phyloP scores from a whole-genome alignment of 2,888 invertebrate genomes.

The Protonemura montana region DNA sequence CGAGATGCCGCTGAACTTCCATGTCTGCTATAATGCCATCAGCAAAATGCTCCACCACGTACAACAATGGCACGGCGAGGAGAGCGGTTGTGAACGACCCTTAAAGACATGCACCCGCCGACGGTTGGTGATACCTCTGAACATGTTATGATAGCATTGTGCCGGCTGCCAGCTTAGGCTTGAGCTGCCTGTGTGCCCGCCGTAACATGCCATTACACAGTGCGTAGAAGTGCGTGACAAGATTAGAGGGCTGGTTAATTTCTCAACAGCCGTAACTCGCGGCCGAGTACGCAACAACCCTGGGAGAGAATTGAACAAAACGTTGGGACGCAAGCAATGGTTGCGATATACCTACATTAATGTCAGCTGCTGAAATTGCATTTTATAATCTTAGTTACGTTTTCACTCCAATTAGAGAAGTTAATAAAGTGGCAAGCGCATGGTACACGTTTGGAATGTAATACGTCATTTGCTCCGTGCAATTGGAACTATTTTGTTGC shows the following conservation, averaged over 20 bases:
- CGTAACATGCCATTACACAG: constrained; percentile 12
- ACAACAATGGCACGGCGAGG: background rate
- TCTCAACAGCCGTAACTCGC: background rate
- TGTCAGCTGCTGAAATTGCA: background rate
- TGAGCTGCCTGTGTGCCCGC: background rate
- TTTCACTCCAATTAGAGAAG: background rate
- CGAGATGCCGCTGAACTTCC: background rate
- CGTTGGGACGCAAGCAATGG: background rate
- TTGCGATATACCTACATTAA: background rate
- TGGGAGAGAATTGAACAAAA: background rate
- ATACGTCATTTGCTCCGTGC: background rate
- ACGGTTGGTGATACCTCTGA: background rate
- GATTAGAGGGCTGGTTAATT: constrained; percentile 12
- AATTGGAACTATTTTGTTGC: background rate
- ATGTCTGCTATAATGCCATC: background rate
- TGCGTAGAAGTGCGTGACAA: background rate
- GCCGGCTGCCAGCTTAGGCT: background rate
- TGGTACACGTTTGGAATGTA: background rate
- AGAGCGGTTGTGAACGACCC: background rate
- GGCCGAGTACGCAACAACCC: background rate
- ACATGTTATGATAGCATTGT: background rate
- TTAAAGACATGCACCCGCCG: background rate
- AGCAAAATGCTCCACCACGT: background rate
- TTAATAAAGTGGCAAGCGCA: background rate
- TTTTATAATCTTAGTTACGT: background rate